A percentile compares a stretch with the other conserved stretches of the same genome.
Evolutionary conservation across 2,797 vertebrate genomes (phyloP).

Genomic region (Acrossocheilus wenchowensis): DNA sequence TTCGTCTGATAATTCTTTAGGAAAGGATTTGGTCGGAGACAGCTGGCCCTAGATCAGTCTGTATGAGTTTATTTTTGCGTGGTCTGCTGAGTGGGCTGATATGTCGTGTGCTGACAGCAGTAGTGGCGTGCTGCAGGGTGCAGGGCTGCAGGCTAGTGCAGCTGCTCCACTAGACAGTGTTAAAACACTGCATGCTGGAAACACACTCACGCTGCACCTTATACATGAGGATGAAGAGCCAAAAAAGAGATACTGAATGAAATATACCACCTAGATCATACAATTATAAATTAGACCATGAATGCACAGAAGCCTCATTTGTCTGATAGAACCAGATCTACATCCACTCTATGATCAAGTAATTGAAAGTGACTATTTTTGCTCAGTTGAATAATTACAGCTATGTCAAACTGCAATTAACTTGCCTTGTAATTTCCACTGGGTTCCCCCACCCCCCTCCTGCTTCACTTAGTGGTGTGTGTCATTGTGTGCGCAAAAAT

Average conservation of each 20-base stretch:
- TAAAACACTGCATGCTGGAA: conserved; percentile 32
- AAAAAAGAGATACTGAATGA: neutral
- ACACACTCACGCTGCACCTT: conserved; percentile 18
- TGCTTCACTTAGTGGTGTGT: conserved; percentile 21
- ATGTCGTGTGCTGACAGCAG: conserved; percentile 72
- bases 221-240: conserved; percentile 1
- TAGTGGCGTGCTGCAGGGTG: conserved; percentile 61
- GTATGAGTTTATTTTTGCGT: conserved; percentile 50
- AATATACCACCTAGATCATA: neutral
- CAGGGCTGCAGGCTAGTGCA: conserved; percentile 71
- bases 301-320: conserved; percentile 23
- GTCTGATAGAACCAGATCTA: conserved; percentile 62
- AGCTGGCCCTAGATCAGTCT: conserved; percentile 52
- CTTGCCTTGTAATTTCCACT: conserved; percentile 72
- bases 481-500: neutral
- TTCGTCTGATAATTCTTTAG: conserved; percentile 20
- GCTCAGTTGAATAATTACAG: conserved; percentile 81
- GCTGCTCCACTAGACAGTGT: conserved; percentile 70
- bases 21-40: conserved; percentile 25
- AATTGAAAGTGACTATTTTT: conserved; percentile 74
- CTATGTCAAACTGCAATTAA: conserved; percentile 79
- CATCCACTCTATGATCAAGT: conserved; percentile 74
- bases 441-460: conserved; percentile 58
- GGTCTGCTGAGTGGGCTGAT: conserved; percentile 67
- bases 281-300: conserved; percentile 5